phyloP scores from a whole-genome alignment of 2,113 vertebrate species.

The Scytalopus superciliaris region DNA sequence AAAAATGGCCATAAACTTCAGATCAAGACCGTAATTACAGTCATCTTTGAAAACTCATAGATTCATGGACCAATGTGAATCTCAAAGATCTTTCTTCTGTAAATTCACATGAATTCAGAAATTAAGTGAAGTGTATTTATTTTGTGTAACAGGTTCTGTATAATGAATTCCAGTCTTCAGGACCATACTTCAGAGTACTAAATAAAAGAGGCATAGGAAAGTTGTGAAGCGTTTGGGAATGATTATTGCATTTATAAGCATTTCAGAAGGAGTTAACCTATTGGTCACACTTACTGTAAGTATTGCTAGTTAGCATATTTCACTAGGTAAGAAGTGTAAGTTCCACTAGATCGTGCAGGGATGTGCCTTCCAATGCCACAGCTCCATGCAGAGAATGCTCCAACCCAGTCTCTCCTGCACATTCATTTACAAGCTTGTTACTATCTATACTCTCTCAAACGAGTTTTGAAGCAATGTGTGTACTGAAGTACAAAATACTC shows the following conservation, averaged over 20 bases:
- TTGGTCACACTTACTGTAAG: neutral
- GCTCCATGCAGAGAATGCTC: neutral
- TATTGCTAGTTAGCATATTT: neutral
- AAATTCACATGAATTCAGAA: neutral
- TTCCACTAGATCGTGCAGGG: neutral
- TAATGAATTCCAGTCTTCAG: neutral
- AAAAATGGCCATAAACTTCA: neutral
- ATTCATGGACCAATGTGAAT: neutral
- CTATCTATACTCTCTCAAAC: neutral
- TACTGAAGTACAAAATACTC: neutral
- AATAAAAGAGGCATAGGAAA: neutral
- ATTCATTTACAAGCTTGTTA: neutral
- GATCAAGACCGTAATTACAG: neutral
- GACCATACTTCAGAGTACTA: neutral
- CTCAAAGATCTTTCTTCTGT: neutral
- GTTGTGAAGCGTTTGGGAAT: neutral
- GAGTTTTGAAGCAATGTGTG: neutral
- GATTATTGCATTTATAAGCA: neutral
- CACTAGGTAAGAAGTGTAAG: neutral
- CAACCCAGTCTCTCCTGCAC: neutral
- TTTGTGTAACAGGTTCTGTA: neutral
- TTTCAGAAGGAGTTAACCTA: neutral
- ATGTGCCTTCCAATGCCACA: too few relatives aligned
- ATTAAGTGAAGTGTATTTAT: neutral
- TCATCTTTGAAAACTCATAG: neutral